Evolutionary conservation across 2,797 vertebrate genomes (phyloP).

Genomic region (Poecilia picta): DNA sequence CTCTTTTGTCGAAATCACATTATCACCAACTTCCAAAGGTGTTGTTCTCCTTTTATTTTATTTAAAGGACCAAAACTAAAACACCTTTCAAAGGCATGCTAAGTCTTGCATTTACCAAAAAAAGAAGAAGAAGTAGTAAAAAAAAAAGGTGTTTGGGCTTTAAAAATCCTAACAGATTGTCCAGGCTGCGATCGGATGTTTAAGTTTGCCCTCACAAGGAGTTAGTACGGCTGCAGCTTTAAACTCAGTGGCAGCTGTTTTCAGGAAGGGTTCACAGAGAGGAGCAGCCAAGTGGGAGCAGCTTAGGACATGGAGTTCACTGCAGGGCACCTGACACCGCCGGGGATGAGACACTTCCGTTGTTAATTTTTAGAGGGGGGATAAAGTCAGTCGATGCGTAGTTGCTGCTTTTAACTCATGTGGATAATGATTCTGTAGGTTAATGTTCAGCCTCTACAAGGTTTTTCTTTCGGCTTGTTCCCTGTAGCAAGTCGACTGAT

Average conservation of each 20-base stretch:
- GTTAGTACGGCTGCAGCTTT: slow-evolving; percentile 10
- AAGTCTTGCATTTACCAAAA: not conserved
- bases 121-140: no score
- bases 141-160: not conserved
- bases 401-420: not conserved
- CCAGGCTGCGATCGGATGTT: not conserved
- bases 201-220: not conserved
- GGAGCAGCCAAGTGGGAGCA: slow-evolving; percentile 1
- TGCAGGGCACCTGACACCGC: not conserved
- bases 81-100: not conserved
- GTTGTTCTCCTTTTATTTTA: slow-evolving; percentile 5
- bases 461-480: not conserved
- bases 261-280: slow-evolving; percentile 11
- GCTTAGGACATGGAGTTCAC: slow-evolving; percentile 1
- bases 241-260: slow-evolving; percentile 4
- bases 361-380: not conserved
- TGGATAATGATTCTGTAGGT: not conserved
- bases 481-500: not conserved
- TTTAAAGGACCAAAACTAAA: not conserved
- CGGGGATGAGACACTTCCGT: not conserved
- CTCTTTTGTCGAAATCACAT: slow-evolving; percentile 3
- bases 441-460: not conserved
- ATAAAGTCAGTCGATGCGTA: not conserved
- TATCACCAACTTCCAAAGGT: slow-evolving; percentile 10
- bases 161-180: not conserved